phyloP scores from a whole-genome alignment of 2,113 vertebrate species.

The Lampris incognitus region DNA sequence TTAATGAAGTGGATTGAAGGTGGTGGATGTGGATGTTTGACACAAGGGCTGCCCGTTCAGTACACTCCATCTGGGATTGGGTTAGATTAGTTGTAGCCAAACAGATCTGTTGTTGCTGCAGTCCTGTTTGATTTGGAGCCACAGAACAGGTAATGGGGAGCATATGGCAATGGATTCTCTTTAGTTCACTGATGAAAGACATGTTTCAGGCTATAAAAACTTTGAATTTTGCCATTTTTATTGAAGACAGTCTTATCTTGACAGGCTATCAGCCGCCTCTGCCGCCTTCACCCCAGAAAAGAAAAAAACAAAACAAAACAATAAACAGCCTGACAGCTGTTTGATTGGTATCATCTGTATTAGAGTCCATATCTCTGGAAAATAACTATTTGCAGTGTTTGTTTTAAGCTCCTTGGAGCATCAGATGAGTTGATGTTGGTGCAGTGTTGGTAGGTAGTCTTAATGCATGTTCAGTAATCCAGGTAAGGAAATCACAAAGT shows the following conservation, averaged over 20 bases:
- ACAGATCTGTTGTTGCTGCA: conserved; percentile 39
- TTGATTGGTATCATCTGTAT: conserved; percentile 6
- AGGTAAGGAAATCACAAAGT: no score
- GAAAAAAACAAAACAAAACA: conserved; percentile 2
- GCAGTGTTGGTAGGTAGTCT: no score
- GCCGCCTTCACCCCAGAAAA: no score
- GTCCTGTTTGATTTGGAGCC: conserved; percentile 59
- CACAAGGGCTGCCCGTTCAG: conserved; percentile 22
- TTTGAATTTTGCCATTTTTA: conserved; percentile 4
- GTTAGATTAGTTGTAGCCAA: conserved; percentile 5
- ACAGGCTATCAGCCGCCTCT: conserved; percentile 1
- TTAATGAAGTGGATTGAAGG: not conserved
- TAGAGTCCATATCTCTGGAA: not conserved
- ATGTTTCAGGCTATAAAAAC: no score
- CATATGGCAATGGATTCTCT: conserved; percentile 57
- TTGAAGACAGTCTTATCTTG: not conserved
- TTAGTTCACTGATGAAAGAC: no score
- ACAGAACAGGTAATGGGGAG: conserved; percentile 64
- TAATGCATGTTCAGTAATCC: no score
- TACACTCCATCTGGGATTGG: conserved; percentile 2
- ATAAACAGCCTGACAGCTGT: conserved; percentile 39
- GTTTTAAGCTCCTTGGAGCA: not conserved
- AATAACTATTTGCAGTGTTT: not conserved
- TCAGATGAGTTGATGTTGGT: conserved; percentile 4
- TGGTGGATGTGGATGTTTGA: conserved; percentile 9